phyloP scores from a whole-genome alignment of 2,797 vertebrate genomes.

The Chelidonichthys spinosus region DNA sequence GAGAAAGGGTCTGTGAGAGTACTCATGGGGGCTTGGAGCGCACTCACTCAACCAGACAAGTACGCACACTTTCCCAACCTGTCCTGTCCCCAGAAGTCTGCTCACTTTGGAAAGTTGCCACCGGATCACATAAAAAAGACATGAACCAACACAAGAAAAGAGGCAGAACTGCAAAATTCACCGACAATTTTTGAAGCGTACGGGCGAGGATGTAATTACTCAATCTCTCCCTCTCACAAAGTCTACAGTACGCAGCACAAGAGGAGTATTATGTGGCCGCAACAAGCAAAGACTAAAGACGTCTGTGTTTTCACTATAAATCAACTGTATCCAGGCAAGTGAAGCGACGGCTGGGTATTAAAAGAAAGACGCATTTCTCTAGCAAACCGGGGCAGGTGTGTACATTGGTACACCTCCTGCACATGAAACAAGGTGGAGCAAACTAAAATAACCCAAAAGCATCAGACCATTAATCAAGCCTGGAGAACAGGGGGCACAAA shows the following conservation, averaged over 20 bases:
- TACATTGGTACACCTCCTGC: slow-evolving; percentile 24
- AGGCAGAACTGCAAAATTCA: neutral
- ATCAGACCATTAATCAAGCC: slow-evolving; percentile 59
- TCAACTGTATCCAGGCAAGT: slow-evolving; percentile 25
- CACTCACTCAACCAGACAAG: slow-evolving; percentile 3
- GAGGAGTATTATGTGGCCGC: slow-evolving; percentile 45
- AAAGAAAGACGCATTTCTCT: slow-evolving; percentile 65
- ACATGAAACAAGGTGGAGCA: slow-evolving; percentile 53
- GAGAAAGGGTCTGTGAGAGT: slow-evolving; percentile 45
- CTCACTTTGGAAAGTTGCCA: slow-evolving; percentile 27
- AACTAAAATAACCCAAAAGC: slow-evolving; percentile 65
- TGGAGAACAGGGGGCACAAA: slow-evolving; percentile 40
- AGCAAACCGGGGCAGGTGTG: slow-evolving; percentile 54
- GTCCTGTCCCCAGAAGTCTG: slow-evolving; percentile 8
- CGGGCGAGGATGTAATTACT: slow-evolving; percentile 2
- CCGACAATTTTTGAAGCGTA: neutral
- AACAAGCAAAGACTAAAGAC: slow-evolving; percentile 42
- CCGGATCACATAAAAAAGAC: slow-evolving; percentile 10
- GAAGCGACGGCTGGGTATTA: slow-evolving; percentile 12
- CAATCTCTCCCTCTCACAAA: slow-evolving; percentile 17
- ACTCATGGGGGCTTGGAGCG: slow-evolving; percentile 29
- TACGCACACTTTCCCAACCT: slow-evolving; percentile 20
- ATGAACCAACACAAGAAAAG: slow-evolving; percentile 10
- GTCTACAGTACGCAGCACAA: slow-evolving; percentile 44
- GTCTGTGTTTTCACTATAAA: slow-evolving; percentile 46